phyloP scores from a whole-genome alignment of 2,888 invertebrate species.

The Adineta ricciae region DNA sequence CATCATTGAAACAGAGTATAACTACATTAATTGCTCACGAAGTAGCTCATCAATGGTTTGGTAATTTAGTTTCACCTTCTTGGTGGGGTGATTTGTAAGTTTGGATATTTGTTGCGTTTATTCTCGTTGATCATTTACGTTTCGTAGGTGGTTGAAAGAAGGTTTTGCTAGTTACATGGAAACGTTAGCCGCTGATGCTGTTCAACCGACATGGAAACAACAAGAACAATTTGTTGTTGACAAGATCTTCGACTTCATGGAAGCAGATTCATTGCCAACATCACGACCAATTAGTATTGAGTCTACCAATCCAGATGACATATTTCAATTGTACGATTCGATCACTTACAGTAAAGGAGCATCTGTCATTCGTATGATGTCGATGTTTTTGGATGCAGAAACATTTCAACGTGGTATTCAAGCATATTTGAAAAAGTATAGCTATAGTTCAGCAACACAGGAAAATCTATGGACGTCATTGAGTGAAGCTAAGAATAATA shows the following conservation, averaged over 20 bases:
- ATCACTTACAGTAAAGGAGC: slow-evolving; percentile 94
- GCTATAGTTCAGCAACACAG: slow-evolving; percentile 72
- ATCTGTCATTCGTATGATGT: slow-evolving; percentile 83
- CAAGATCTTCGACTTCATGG: slow-evolving; percentile 15
- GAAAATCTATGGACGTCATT: slow-evolving; percentile 83
- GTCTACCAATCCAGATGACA: slow-evolving; percentile 66
- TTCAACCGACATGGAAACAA: slow-evolving; percentile 23
- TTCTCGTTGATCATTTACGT: neutral
- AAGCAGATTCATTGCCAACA: slow-evolving; percentile 21
- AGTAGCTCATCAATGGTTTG: slow-evolving; percentile 56
- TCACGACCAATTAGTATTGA: slow-evolving; percentile 28
- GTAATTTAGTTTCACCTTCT: slow-evolving; percentile 33
- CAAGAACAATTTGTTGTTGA: neutral
- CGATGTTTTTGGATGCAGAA: slow-evolving; percentile 79
- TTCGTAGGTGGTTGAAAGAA: slow-evolving; percentile 55
- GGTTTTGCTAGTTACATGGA: slow-evolving; percentile 85
- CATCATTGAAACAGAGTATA: slow-evolving; percentile 62
- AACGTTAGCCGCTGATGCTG: slow-evolving; percentile 71
- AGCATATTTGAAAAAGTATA: neutral
- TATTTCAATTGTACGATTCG: slow-evolving; percentile 92
- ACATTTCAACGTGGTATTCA: slow-evolving; percentile 40
- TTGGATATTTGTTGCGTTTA: neutral
- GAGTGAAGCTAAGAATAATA: slow-evolving; percentile 75
- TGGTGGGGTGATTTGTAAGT: slow-evolving; percentile 34
- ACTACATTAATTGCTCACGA: slow-evolving; percentile 75